Conservation (phyloP, 1,140 invertebrate species). For the Diuraphis noxia region DNA sequence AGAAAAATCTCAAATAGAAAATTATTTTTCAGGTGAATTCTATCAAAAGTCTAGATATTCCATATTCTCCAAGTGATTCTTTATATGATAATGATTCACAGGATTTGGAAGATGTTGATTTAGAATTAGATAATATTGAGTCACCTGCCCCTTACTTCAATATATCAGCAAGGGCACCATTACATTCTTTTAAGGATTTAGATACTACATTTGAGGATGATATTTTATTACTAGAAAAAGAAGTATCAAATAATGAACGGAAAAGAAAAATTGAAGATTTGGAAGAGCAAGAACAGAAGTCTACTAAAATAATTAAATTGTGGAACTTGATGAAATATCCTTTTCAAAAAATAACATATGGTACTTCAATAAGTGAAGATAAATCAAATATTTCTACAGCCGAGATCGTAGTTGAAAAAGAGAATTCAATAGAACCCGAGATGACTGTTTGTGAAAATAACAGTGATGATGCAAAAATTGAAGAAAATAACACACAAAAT, state of each 20-base stretch:
- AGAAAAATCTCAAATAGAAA: not conserved
- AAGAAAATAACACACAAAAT: not conserved
- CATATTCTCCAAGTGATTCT: slow-evolving; percentile 40
- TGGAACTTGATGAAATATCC: slow-evolving; percentile 47
- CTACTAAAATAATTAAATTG: slow-evolving; percentile 19
- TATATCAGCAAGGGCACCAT: slow-evolving; percentile 39
- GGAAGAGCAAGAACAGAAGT: not conserved
- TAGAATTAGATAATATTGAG: slow-evolving; percentile 18
- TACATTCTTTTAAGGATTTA: slow-evolving; percentile 22
- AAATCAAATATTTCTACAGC: slow-evolving; percentile 25
- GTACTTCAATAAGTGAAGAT: not conserved
- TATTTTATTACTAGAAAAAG: not conserved
- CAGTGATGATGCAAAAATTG: not conserved
- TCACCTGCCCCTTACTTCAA: slow-evolving; percentile 33
- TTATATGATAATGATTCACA: slow-evolving; percentile 18
- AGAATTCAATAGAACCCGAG: not conserved
- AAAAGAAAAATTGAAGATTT: slow-evolving; percentile 31
- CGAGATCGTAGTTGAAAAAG: not conserved
- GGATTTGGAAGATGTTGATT: slow-evolving; percentile 37
- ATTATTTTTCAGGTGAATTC: slow-evolving; percentile 4
- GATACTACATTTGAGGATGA: slow-evolving; percentile 14
- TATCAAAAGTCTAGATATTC: not conserved
- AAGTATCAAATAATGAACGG: not conserved
- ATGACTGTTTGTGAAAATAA: not conserved
- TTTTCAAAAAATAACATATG: slow-evolving; percentile 30